Base-by-base conservation (phyloP, 2,113 vertebrate species). In the Delphinapterus leucas region DNA sequence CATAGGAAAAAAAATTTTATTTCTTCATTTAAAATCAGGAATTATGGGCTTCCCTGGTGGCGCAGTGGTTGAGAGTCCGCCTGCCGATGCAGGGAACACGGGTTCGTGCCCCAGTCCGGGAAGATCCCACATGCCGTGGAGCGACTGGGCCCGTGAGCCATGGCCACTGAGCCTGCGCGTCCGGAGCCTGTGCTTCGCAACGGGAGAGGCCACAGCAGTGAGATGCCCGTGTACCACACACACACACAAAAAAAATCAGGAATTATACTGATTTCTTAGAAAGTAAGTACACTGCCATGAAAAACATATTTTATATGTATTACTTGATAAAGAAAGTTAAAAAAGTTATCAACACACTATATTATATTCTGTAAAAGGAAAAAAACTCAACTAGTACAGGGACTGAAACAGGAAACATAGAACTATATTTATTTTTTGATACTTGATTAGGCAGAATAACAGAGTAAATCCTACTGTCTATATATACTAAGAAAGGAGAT, bases 171-270 rank as follows among this genome's bases (percentile, higher is more conserved):
- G 44, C 44, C 6, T 44, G 44, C 7, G 44, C 44, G 1, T 44
- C 44, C 7, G 1, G 44, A 44, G 44, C 10, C 44, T 47, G 44
- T 8, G 44, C 44, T 47, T 10, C 8, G 44, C 10, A 47, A 11
- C 44, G 10, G 44, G 44, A 47, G 44, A 47, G 44, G 44, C 44
- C 44, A 47, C 44, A 47, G 9, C 44, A 10, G 44, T 47, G 44
- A 47, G 10, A 47, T 9, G 44, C 44, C 44, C 44, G 9, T 10
- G 44, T 47, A 47, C 44, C 44, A 0, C 9, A 36, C 36, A 36
- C 36, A 36, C 36, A 36, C 36, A 36, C 36, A 97, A 95, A 95
- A 93, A 97, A 95, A 95, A 93, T 79, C 74, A 96, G 38, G 31
- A 81, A 88, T 85, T 67, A 86, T 47, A 93, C 5, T n/a, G 7